Conservation (phyloP, 1,140 invertebrate genomes). For the Adelges cooleyi region DNA sequence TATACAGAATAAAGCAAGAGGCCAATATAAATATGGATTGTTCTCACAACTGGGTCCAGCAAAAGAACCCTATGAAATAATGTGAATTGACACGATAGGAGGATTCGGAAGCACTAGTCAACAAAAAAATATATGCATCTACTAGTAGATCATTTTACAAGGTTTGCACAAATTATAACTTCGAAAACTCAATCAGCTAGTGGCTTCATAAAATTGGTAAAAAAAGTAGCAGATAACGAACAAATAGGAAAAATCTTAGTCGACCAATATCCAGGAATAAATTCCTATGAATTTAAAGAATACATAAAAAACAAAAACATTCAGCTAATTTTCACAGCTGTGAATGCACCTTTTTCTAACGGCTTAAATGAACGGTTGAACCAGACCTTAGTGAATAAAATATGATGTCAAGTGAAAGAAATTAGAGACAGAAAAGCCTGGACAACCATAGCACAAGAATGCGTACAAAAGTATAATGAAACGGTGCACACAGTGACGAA, state of each 20-base stretch:
- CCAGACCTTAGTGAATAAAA: conserved; percentile 37
- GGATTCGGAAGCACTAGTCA: background rate
- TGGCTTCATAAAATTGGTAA: background rate
- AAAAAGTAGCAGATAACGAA: background rate
- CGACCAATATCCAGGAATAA: background rate
- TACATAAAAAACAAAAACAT: conserved; percentile 34
- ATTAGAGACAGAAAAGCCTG: conserved; percentile 30
- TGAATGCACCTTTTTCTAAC: conserved; percentile 37
- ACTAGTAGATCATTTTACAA: background rate
- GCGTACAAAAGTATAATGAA: conserved; percentile 38
- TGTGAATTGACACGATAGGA: background rate
- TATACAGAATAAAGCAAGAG: background rate
- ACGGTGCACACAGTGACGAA: conserved; percentile 36
- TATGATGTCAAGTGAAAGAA: conserved; percentile 38
- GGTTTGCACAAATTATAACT: background rate
- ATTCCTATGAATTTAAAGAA: background rate
- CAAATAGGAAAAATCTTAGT: conserved; percentile 29
- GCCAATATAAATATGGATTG: background rate
- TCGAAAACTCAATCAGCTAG: background rate
- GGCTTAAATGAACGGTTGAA: conserved; percentile 36
- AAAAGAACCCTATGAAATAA: background rate
- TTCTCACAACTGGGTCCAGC: background rate
- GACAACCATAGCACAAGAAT: conserved; percentile 37
- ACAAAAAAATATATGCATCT: background rate
- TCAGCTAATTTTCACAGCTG: conserved; percentile 36